Conservation (phyloP, 2,113 vertebrate species). For the Semnornis frantzii region DNA sequence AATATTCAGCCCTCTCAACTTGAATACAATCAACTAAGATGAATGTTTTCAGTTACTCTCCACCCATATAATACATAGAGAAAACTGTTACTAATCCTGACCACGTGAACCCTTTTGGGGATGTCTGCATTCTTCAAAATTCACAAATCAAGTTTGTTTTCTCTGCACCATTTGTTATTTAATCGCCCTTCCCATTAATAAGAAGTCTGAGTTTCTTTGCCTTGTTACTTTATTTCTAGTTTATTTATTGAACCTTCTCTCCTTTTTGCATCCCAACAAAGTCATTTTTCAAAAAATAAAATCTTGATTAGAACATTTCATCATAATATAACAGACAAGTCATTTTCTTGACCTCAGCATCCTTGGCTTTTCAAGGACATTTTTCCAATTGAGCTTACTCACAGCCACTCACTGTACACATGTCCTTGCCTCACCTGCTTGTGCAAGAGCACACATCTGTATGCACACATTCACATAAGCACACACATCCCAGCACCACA, state of each 20-base stretch:
- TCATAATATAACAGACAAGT: background rate
- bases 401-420: background rate
- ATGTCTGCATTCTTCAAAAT: background rate
- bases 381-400: background rate
- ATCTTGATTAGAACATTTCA: rapidly evolving
- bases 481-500: background rate
- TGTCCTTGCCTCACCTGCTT: background rate
- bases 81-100: background rate
- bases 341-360: background rate
- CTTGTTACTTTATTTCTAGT: background rate
- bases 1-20: background rate
- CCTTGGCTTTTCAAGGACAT: background rate
- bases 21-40: background rate
- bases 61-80: background rate
- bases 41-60: background rate
- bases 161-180: background rate
- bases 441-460: background rate
- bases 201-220: background rate
- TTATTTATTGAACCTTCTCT: background rate
- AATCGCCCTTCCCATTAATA: background rate
- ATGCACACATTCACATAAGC: background rate
- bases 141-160: background rate
- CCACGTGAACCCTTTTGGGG: background rate
- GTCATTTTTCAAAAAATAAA: background rate
- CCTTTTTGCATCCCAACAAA: background rate